Evolutionary conservation across 2,113 vertebrate genomes (phyloP).

Genomic region (Chionodraco myersi): DNA sequence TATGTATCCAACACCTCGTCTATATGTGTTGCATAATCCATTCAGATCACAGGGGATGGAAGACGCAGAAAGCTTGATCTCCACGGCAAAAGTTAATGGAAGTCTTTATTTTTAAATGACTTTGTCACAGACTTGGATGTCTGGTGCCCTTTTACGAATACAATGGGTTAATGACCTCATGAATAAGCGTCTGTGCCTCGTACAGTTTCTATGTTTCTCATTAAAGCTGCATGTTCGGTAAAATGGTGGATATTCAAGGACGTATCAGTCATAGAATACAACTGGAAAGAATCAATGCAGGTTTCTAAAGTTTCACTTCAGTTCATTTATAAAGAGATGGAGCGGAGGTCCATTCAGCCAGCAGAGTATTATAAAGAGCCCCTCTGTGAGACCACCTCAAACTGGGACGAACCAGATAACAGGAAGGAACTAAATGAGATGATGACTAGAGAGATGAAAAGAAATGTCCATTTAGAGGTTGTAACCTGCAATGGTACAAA

Average conservation of each 20-base stretch:
- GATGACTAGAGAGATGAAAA: conserved; percentile 27
- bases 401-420: conserved; percentile 48
- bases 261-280: background rate
- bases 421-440: conserved; percentile 22
- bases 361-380: background rate
- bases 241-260: conserved; percentile 8
- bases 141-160: background rate
- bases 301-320: conserved; percentile 43
- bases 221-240: conserved; percentile 8
- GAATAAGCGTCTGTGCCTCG: background rate
- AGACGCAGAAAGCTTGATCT: too few relatives aligned
- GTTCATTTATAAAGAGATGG: conserved; percentile 49
- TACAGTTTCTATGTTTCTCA: conserved; percentile 11
- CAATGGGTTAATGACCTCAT: background rate
- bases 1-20: background rate
- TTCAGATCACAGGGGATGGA: background rate
- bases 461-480: conserved; percentile 26
- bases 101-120: background rate
- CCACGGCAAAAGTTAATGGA: too few relatives aligned
- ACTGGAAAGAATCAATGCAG: conserved; percentile 26
- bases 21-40: background rate
- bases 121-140: background rate
- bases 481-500: conserved; percentile 33
- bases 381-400: conserved; percentile 10
- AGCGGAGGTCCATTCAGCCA: conserved; percentile 19